phyloP scores from a whole-genome alignment of 1,140 invertebrate genomes.

The Adelges cooleyi region DNA sequence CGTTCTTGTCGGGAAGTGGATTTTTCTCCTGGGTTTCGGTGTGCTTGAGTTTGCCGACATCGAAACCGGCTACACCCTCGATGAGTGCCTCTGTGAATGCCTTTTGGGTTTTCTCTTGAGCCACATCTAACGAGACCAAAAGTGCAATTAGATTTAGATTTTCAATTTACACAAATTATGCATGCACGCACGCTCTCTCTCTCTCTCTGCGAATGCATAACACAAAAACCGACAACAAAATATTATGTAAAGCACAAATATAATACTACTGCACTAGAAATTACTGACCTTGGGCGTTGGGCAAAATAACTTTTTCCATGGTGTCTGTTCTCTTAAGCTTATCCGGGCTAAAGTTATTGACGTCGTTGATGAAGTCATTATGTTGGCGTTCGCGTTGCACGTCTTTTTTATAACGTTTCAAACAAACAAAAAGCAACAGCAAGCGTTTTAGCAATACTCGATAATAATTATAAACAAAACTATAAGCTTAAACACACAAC shows the following conservation, averaged over 20 bases:
- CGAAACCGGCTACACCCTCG: constrained; percentile 72
- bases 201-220: too few species aligned
- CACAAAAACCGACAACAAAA: neutral
- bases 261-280: neutral
- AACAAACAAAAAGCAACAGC: constrained; percentile 22
- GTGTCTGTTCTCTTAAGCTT: constrained; percentile 62
- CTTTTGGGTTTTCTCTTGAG: constrained; percentile 73
- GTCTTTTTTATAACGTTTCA: constrained; percentile 44
- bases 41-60: constrained; percentile 73
- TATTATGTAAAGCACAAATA: neutral
- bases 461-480: too few species aligned
- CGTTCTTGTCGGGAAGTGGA: constrained; percentile 85
- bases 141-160: too few species aligned
- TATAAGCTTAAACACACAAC: too few species aligned
- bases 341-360: constrained; percentile 58
- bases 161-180: too few species aligned
- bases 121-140: constrained; percentile 56
- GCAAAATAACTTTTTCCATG: constrained; percentile 64
- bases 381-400: constrained; percentile 62
- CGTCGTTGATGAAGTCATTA: constrained; percentile 56
- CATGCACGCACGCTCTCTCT: too few species aligned
- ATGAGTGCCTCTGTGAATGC: constrained; percentile 69
- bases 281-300: constrained; percentile 60
- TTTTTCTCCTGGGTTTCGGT: constrained; percentile 89
- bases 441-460: constrained; percentile 10